These are phyloP conservation scores for Sceloporus tristichus DNA, from an alignment of 2,113 vertebrate species.

Conservation along the genomic window DNA sequence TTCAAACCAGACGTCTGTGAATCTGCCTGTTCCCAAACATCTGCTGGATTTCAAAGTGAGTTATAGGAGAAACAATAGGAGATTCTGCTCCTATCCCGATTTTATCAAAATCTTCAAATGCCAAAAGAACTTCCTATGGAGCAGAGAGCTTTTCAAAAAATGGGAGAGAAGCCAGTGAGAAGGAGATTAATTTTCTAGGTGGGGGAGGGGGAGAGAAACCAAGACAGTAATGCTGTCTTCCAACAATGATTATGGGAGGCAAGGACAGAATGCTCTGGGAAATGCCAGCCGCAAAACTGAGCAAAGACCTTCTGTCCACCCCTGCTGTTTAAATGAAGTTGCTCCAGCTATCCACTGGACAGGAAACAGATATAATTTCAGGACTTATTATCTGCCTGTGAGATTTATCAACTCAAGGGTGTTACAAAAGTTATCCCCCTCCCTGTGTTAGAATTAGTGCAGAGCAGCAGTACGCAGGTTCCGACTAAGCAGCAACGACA, in stretches of 20 bases:
- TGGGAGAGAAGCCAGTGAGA: rapidly evolving
- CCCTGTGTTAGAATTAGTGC: neutral
- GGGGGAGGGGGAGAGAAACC: neutral
- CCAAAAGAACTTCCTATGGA: neutral
- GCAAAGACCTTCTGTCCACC: neutral
- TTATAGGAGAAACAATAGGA: neutral
- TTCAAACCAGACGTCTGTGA: neutral
- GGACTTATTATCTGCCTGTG: neutral
- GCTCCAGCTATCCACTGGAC: neutral
- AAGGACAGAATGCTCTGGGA: neutral
- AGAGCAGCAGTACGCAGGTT: no score
- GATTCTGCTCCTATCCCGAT: neutral
- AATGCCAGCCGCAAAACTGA: neutral
- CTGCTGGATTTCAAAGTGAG: neutral
- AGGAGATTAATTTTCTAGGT: neutral
- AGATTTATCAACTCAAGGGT: neutral
- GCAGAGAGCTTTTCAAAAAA: neutral
- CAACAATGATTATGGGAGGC: rapidly evolving
- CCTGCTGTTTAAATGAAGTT: constrained; percentile 1
- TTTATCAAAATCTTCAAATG: neutral
- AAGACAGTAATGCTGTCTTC: rapidly evolving
- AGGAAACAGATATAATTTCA: neutral
- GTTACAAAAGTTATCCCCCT: no score
- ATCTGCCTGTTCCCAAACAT: constrained; percentile 9
- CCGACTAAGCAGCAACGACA: no score